Percentiles rank a stretch among this genome's conserved stretches.
These are phyloP conservation scores for Piezodorus guildinii DNA, from an alignment of 1,140 invertebrate species.

Conservation along the genomic window DNA sequence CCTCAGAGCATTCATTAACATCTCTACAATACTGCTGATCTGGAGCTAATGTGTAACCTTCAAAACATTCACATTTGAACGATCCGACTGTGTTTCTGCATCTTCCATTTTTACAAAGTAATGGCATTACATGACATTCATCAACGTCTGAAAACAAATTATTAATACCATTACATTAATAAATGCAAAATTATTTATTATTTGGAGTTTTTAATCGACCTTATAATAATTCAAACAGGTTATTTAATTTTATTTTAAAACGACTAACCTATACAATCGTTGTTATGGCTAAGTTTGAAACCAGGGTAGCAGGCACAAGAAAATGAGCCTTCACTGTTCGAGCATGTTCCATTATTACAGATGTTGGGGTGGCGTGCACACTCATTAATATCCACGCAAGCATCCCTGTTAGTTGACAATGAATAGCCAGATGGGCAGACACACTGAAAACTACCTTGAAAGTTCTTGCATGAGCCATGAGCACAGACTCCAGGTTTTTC, in stretches of 20 bases:
- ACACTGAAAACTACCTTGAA: constrained; percentile 60
- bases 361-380: constrained; percentile 55
- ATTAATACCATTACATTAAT: no score
- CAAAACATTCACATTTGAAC: constrained; percentile 70
- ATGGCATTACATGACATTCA: constrained; percentile 69
- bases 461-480: constrained; percentile 57
- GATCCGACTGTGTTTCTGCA: constrained; percentile 71
- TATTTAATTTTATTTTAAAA: not conserved
- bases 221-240: no score
- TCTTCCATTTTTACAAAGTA: constrained; percentile 66
- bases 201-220: no score
- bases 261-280: constrained; percentile 64
- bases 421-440: constrained; percentile 45
- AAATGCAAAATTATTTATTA: no score
- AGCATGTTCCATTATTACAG: constrained; percentile 73
- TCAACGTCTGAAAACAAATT: constrained; percentile 53
- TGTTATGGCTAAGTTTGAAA: constrained; percentile 70
- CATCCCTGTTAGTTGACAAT: constrained; percentile 44
- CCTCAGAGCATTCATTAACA: constrained; percentile 55
- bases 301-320: constrained; percentile 68
- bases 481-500: constrained; percentile 54
- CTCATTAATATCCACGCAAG: constrained; percentile 66
- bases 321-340: constrained; percentile 63
- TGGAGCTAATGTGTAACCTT: constrained; percentile 55
- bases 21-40: constrained; percentile 58